Conservation (phyloP, 2,797 vertebrate species). For the Rhabdomys pumilio region DNA sequence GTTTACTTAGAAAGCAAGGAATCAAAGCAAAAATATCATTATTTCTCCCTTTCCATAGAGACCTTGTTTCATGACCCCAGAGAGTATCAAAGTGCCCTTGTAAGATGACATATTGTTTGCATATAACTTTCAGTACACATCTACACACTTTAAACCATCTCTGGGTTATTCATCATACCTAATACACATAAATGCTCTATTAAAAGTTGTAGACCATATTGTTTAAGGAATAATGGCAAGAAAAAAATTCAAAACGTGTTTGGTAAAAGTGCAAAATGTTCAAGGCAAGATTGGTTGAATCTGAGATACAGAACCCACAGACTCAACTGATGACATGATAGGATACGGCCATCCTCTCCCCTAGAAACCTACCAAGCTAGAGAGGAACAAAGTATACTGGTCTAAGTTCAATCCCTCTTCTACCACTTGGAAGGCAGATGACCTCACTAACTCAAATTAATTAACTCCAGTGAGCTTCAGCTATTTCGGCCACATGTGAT, state of each 20-base stretch:
- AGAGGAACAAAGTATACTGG: not conserved
- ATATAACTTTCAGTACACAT: not conserved
- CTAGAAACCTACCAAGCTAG: not conserved
- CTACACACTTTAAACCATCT: not conserved
- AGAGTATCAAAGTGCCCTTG: not conserved
- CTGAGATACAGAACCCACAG: not conserved
- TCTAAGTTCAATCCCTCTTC: not conserved
- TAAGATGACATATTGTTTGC: not conserved
- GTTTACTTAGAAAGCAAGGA: not conserved
- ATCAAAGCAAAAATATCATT: not conserved
- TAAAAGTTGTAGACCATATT: not conserved
- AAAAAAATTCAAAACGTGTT: not conserved
- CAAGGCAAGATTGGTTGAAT: not conserved
- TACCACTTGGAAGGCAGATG: not conserved
- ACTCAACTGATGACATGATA: not conserved
- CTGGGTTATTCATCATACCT: not conserved
- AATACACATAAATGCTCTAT: not conserved
- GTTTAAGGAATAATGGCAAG: not conserved
- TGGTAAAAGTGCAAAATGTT: not conserved
- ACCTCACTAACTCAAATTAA: not conserved
- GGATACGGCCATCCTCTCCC: not conserved
- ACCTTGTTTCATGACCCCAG: not conserved
- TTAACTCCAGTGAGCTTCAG: slow-evolving; percentile 1
- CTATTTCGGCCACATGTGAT: not conserved
- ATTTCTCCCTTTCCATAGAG: not conserved